A percentile compares a stretch with the other conserved stretches of the same genome.
These are phyloP conservation scores for Masticophis lateralis DNA, from an alignment of 2,797 vertebrate genomes.

Conservation along the genomic window DNA sequence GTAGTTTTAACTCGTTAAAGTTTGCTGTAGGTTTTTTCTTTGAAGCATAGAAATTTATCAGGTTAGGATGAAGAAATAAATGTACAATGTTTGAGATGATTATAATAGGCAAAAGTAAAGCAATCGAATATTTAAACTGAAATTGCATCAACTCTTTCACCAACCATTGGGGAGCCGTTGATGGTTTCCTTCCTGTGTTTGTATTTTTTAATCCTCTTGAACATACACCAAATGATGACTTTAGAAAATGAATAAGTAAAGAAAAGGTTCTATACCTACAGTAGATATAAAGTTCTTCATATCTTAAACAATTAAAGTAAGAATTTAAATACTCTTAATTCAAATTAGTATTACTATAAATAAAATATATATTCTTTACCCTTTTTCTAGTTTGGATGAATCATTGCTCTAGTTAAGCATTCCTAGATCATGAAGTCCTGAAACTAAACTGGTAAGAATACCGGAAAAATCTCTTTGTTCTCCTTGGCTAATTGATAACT, in stretches of 20 bases:
- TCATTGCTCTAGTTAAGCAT: neutral
- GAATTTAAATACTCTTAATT: neutral
- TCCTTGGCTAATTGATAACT: conserved; percentile 34
- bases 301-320: neutral
- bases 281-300: neutral
- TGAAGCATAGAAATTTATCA: neutral
- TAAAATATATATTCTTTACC: neutral
- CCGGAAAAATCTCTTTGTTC: conserved; percentile 31
- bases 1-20: neutral
- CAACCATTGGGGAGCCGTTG: neutral
- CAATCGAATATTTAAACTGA: neutral
- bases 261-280: neutral
- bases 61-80: neutral
- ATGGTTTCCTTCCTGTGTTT: neutral
- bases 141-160: neutral
- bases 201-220: neutral
- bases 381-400: neutral
- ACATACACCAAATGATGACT: neutral
- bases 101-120: neutral
- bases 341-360: neutral
- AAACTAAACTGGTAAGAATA: neutral
- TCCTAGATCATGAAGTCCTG: neutral
- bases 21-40: neutral
- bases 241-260: neutral
- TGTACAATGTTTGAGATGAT: neutral